Percentiles rank a stretch among this genome's conserved stretches.
Evolutionary conservation across 2,797 vertebrate species (phyloP).

Genomic region (Discoglossus pictus): DNA sequence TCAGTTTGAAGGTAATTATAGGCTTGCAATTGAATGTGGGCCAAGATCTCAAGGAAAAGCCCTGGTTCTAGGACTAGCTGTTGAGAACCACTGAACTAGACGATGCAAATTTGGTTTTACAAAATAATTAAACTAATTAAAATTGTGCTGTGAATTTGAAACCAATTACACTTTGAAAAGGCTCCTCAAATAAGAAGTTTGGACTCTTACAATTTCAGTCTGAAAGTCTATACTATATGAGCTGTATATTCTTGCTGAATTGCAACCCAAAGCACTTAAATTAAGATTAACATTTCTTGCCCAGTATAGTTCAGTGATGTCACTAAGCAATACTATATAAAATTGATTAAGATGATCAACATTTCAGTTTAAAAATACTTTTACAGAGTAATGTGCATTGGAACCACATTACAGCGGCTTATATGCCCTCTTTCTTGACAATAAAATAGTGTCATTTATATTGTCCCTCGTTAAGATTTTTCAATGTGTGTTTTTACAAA

Average conservation of each 20-base stretch:
- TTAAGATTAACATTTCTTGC: slow-evolving; percentile 19
- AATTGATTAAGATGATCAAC: slow-evolving; percentile 45
- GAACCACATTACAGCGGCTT: slow-evolving; percentile 45
- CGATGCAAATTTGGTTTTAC: too few relatives aligned
- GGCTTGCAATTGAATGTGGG: too few relatives aligned
- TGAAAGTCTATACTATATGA: too few relatives aligned
- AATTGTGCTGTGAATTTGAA: too few relatives aligned
- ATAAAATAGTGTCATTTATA: slow-evolving; percentile 52
- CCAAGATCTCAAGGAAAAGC: too few relatives aligned
- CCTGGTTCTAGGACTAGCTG: too few relatives aligned
- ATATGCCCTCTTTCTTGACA: slow-evolving; percentile 45
- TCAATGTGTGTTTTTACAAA: slow-evolving; percentile 49
- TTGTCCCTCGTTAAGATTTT: slow-evolving; percentile 51
- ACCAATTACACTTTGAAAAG: too few relatives aligned
- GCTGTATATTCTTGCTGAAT: slow-evolving; percentile 4
- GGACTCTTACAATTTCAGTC: too few relatives aligned
- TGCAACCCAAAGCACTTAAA: slow-evolving; percentile 18
- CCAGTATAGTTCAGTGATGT: slow-evolving; percentile 25
- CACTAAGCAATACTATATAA: slow-evolving; percentile 26
- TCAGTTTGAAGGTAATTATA: too few relatives aligned
- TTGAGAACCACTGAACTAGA: too few relatives aligned
- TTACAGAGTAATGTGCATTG: slow-evolving; percentile 35
- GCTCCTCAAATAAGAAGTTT: too few relatives aligned
- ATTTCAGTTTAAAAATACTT: slow-evolving; percentile 41
- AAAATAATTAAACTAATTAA: too few relatives aligned